Conservation (phyloP, 1,140 invertebrate species). For the Hetaerina americana region DNA sequence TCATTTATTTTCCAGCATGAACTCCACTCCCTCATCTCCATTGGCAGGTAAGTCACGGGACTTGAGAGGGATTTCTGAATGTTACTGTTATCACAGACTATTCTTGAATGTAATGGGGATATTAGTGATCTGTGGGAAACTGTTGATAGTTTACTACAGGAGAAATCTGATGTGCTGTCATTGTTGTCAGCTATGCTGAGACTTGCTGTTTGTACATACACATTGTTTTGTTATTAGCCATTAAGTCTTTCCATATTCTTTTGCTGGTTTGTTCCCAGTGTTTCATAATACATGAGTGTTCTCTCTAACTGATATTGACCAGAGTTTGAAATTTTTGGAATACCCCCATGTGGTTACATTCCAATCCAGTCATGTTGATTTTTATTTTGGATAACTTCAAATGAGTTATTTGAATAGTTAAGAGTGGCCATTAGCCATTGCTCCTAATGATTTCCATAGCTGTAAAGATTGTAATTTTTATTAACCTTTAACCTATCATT, state of each 20-base stretch:
- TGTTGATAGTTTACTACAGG: not conserved
- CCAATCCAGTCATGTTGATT: not conserved
- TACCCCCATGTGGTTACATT: not conserved
- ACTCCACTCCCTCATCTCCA: not conserved
- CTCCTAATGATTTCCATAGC: too few species aligned
- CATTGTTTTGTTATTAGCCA: not conserved
- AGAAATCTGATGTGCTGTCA: not conserved
- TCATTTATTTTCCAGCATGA: not conserved
- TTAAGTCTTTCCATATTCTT: not conserved
- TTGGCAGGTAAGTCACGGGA: not conserved
- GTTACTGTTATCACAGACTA: not conserved
- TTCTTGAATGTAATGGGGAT: not conserved
- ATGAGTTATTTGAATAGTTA: not conserved
- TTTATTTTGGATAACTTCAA: not conserved
- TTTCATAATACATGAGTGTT: too few species aligned
- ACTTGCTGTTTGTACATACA: not conserved
- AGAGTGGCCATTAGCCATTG: not conserved
- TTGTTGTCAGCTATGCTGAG: not conserved
- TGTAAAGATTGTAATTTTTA: too few species aligned
- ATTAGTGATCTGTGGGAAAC: not conserved
- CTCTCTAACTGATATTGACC: too few species aligned
- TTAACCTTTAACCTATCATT: too few species aligned
- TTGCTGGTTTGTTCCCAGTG: too few species aligned
- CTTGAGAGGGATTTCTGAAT: not conserved
- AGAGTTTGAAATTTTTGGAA: too few species aligned